Base-by-base conservation (phyloP, 1,140 invertebrate genomes). In the Calliopsis andreniformis region DNA sequence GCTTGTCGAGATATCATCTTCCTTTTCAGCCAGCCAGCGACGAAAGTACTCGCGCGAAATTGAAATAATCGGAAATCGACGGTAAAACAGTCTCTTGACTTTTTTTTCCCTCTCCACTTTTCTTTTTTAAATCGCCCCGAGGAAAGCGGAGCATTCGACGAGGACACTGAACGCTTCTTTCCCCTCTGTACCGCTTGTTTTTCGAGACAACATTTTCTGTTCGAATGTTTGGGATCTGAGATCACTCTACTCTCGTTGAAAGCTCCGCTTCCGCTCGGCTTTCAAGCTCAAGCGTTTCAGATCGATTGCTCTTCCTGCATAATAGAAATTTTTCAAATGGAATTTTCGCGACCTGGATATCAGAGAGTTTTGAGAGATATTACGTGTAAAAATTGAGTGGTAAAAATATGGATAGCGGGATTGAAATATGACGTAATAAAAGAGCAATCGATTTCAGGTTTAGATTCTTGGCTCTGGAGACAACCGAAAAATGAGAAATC, bases 41-140 rank as follows among this genome's bases (percentile, higher is more conserved):
- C 79, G 75, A 67, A 72, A 66, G 80, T 82, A 68, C 80, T 82
- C 62, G 79, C 70, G 80, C 68, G 79, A 82, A 53, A 78, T 81
- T 45, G 61, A 66, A 76, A 71, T 81, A 81, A 82, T 82, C 73
- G 73, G 67, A 68, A 77, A 82, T 72, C 80, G 63, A 82, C 73
- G 45, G 42, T 61, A 63, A n/a, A n/a, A 78, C 72, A 56, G 72
- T 58, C 61, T 71, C 58, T 71, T 71, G 23, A 51, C 62, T 71
- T 61, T 32, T 28, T 59, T 70, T 49, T 61, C 18, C 5, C 3
- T 14, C 4, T 1, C 51, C 43, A 4, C 23, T 56, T 45, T 55
- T 55, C 23, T n/a, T 53, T 58, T 28, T n/a, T 18, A 16, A 32
- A 75, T 58, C 18, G 10, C 47, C 51, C 16, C 43, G 32, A 23